phyloP scores from a whole-genome alignment of 2,888 invertebrate species.

The Micropterix aruncella region DNA sequence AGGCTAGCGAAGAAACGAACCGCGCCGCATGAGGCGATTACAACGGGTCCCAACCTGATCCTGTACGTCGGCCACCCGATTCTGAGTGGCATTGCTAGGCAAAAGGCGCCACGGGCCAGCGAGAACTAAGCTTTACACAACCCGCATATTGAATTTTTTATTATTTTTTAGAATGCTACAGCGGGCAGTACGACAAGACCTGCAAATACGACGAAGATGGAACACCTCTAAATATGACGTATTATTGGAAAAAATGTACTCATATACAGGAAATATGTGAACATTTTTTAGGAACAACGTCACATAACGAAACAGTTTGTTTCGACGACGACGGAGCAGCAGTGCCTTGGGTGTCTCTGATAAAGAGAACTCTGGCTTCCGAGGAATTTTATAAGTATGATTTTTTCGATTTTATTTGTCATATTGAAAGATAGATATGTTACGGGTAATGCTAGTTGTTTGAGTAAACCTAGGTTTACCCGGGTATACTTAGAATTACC shows the following conservation, averaged over 20 bases:
- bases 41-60: too few relatives aligned
- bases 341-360: slow-evolving; percentile 34
- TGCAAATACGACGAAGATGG: slow-evolving; percentile 32
- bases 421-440: too few relatives aligned
- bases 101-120: too few relatives aligned
- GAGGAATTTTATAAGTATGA: slow-evolving; percentile 56
- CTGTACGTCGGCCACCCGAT: too few relatives aligned
- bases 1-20: too few relatives aligned
- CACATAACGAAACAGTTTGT: slow-evolving; percentile 33
- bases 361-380: slow-evolving; percentile 41
- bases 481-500: too few relatives aligned
- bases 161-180: slow-evolving; percentile 42
- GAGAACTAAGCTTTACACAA: too few relatives aligned
- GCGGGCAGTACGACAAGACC: slow-evolving; percentile 40
- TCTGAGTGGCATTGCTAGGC: too few relatives aligned
- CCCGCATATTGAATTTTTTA: too few relatives aligned
- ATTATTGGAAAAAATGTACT: slow-evolving; percentile 35
- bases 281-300: slow-evolving; percentile 19
- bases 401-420: neutral
- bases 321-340: slow-evolving; percentile 17
- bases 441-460: too few relatives aligned
- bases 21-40: too few relatives aligned
- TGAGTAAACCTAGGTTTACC: too few relatives aligned
- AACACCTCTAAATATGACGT: slow-evolving; percentile 27
- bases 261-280: slow-evolving; percentile 35